Conservation (phyloP, 2,113 vertebrate species). For the Corynorhinus townsendii region DNA sequence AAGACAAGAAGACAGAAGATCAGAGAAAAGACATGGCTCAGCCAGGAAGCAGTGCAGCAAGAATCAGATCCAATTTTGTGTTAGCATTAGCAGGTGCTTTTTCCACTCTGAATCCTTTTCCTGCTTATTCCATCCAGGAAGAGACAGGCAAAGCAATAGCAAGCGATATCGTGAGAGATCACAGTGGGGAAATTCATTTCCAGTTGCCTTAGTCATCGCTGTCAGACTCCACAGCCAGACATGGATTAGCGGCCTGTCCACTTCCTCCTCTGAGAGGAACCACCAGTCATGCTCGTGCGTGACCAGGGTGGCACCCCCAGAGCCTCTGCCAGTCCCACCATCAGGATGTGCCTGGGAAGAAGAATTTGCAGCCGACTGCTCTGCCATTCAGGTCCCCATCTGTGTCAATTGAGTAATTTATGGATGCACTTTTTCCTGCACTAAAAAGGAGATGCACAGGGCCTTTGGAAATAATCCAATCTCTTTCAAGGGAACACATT, state of each 20-base stretch:
- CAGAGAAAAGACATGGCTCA: not conserved
- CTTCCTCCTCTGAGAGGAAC: constrained; percentile 14
- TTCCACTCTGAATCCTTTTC: not conserved
- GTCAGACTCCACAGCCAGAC: not conserved
- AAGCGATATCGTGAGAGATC: not conserved
- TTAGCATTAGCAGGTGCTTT: not conserved
- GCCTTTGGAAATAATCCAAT: constrained; percentile 75
- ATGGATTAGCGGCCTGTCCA: constrained; percentile 36
- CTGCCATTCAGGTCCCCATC: constrained; percentile 54
- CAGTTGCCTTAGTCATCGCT: constrained; percentile 13
- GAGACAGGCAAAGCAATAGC: not conserved
- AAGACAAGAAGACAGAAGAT: not conserved
- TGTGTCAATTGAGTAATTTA: constrained; percentile 71
- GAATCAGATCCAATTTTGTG: not conserved
- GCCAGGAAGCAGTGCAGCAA: not conserved
- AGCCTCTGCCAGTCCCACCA: constrained; percentile 14
- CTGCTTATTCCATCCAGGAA: not conserved
- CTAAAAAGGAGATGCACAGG: constrained; percentile 45
- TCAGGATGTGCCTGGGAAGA: constrained; percentile 47
- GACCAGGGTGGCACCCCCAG: not conserved
- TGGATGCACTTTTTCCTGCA: constrained; percentile 52
- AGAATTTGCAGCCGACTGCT: constrained; percentile 28
- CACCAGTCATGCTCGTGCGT: not conserved
- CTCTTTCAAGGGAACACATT: constrained; percentile 71
- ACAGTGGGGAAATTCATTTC: constrained; percentile 36